Conservation (phyloP, 2,888 invertebrate species). For the Pterobdella sp. region DNA sequence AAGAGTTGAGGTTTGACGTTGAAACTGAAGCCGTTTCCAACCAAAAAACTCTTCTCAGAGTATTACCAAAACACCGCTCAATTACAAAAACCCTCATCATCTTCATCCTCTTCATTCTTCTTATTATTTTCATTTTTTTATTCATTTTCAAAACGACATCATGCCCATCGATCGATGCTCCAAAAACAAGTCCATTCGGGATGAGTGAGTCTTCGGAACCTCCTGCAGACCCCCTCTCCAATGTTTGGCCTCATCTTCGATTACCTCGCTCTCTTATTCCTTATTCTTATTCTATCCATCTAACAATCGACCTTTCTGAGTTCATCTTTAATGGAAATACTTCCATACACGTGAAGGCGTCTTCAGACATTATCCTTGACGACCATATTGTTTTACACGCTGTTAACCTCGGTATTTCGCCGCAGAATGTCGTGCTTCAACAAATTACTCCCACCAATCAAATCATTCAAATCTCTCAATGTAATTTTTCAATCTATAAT, state of each 20-base stretch:
- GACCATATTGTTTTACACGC: slow-evolving; percentile 36
- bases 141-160: slow-evolving; percentile 25
- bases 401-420: slow-evolving; percentile 30
- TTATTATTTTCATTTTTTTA: slow-evolving; percentile 28
- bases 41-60: not conserved
- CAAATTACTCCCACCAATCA: not conserved
- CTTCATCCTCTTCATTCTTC: slow-evolving; percentile 30
- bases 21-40: not conserved
- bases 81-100: slow-evolving; percentile 17
- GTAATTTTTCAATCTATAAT: slow-evolving; percentile 25
- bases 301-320: slow-evolving; percentile 34
- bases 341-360: slow-evolving; percentile 30
- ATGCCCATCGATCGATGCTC: not conserved
- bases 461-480: not conserved
- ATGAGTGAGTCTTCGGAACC: not conserved
- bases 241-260: slow-evolving; percentile 37
- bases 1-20: not conserved
- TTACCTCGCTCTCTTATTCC: slow-evolving; percentile 36
- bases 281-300: slow-evolving; percentile 33
- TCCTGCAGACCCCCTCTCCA: slow-evolving; percentile 30
- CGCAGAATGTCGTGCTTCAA: slow-evolving; percentile 20
- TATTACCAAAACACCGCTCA: not conserved
- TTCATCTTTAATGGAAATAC: slow-evolving; percentile 37
- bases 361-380: slow-evolving; percentile 16
- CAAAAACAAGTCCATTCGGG: not conserved